Percentiles rank a stretch among this genome's conserved stretches.
Evolutionary conservation across 2,888 invertebrate genomes (phyloP).

Genomic region (Cantharis rufa): DNA sequence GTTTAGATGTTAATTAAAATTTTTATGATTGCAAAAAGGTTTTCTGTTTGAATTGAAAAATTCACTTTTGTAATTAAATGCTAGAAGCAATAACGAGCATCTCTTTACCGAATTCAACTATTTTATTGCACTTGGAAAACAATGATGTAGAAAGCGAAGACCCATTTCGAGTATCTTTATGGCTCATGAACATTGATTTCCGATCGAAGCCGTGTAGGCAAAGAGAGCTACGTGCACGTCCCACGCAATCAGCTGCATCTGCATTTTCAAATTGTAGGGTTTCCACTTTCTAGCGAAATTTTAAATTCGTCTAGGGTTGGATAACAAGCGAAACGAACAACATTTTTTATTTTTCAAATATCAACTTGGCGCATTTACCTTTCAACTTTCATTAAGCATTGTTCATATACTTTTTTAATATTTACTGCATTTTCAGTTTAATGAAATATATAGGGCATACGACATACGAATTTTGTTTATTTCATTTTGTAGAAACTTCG

Average conservation of each 20-base stretch:
- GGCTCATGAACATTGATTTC: conserved; percentile 41
- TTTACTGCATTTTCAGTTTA: neutral
- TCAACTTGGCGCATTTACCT: neutral
- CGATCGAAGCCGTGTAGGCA: conserved; percentile 36
- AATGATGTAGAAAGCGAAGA: conserved; percentile 32
- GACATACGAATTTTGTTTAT: neutral
- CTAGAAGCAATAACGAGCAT: neutral
- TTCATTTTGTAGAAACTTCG: neutral
- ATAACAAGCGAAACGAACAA: neutral
- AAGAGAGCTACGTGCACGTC: conserved; percentile 25
- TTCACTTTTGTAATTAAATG: neutral
- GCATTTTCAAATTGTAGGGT: conserved; percentile 29
- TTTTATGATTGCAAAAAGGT: neutral
- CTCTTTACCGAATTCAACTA: conserved; percentile 15
- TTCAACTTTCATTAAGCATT: neutral
- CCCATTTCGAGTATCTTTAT: conserved; percentile 35
- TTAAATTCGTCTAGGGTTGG: neutral
- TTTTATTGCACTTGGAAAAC: conserved; percentile 36
- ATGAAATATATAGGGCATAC: neutral
- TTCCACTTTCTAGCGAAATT: neutral
- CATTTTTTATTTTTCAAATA: neutral
- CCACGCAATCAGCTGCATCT: conserved; percentile 32
- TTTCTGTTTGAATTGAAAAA: neutral
- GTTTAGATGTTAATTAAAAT: neutral
- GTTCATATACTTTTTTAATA: neutral